Percentiles rank a stretch among this genome's conserved stretches.
These are phyloP conservation scores for Syngnathus scovelli DNA, from an alignment of 2,113 vertebrate species.

Conservation along the genomic window DNA sequence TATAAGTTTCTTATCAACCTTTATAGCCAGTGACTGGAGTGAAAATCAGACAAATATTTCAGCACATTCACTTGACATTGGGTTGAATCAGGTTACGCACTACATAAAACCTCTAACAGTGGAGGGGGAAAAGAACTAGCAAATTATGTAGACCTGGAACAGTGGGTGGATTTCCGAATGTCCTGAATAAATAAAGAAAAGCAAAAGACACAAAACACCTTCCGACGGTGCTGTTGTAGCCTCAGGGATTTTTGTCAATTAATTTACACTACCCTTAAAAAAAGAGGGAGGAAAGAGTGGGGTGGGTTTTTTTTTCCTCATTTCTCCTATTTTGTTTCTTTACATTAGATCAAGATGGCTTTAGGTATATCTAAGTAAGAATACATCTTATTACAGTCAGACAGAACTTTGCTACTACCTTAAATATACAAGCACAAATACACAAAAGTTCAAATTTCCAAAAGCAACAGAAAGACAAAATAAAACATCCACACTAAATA, in stretches of 20 bases:
- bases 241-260: slow-evolving; percentile 45
- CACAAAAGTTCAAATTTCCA: slow-evolving; percentile 69
- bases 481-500: slow-evolving; percentile 77
- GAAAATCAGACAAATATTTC: slow-evolving; percentile 34
- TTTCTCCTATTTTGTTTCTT: slow-evolving; percentile 67
- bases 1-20: slow-evolving; percentile 3
- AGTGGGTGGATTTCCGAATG: slow-evolving; percentile 31
- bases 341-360: slow-evolving; percentile 78
- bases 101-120: slow-evolving; percentile 30
- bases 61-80: slow-evolving; percentile 55
- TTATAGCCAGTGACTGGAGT: slow-evolving; percentile 26
- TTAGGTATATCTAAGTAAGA: slow-evolving; percentile 77
- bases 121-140: slow-evolving; percentile 19
- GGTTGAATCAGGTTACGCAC: slow-evolving; percentile 27
- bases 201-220: slow-evolving; percentile 34
- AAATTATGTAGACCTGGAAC: slow-evolving; percentile 34
- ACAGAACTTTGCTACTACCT: slow-evolving; percentile 82
- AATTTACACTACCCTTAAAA: slow-evolving; percentile 64
- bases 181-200: slow-evolving; percentile 53
- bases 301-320: slow-evolving; percentile 55
- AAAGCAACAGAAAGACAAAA: slow-evolving; percentile 66
- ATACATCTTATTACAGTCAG: slow-evolving; percentile 83
- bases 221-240: slow-evolving; percentile 64
- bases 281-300: slow-evolving; percentile 48
- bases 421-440: slow-evolving; percentile 86